Percentiles rank a stretch among this genome's conserved stretches.
Conservation (phyloP, 1,140 invertebrate species). For the Amphibalanus amphitrite region DNA sequence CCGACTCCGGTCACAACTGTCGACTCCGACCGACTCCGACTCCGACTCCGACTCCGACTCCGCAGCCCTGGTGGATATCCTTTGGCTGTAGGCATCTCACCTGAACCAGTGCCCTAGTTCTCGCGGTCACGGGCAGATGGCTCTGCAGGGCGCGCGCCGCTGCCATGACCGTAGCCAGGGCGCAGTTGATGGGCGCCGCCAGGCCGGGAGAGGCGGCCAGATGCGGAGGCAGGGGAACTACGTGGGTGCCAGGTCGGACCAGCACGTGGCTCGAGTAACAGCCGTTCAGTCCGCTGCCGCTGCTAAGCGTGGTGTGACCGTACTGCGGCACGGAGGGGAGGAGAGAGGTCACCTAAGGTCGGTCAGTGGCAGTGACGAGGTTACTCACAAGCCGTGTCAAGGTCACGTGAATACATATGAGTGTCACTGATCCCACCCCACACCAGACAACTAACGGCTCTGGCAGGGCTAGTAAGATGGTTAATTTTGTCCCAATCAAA, state of each 20-base stretch:
- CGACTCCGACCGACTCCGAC: too few relatives aligned
- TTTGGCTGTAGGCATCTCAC: too few relatives aligned
- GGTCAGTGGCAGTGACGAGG: too few relatives aligned
- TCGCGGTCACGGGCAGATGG: conserved; percentile 10
- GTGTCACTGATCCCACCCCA: too few relatives aligned
- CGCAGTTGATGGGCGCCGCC: conserved; percentile 15
- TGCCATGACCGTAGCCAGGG: conserved; percentile 14
- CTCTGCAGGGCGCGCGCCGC: conserved; percentile 4
- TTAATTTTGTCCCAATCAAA: too few relatives aligned
- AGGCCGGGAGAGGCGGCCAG: conserved; percentile 9
- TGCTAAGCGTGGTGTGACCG: conserved; percentile 8
- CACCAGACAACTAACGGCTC: too few relatives aligned
- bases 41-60: too few relatives aligned
- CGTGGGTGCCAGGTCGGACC: conserved; percentile 9
- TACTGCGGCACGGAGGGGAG: conserved; percentile 6
- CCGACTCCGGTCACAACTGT: too few relatives aligned
- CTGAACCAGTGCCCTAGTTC: conserved; percentile 9
- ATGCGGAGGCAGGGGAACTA: conserved; percentile 10
- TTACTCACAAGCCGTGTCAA: too few relatives aligned
- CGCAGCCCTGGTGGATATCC: too few relatives aligned
- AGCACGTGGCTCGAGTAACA: conserved; percentile 14
- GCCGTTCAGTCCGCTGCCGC: conserved; percentile 10
- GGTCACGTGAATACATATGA: too few relatives aligned
- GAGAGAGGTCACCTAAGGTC: not conserved
- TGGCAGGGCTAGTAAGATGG: too few relatives aligned